phyloP scores from a whole-genome alignment of 2,113 vertebrate species.

The Tiliqua scincoides region DNA sequence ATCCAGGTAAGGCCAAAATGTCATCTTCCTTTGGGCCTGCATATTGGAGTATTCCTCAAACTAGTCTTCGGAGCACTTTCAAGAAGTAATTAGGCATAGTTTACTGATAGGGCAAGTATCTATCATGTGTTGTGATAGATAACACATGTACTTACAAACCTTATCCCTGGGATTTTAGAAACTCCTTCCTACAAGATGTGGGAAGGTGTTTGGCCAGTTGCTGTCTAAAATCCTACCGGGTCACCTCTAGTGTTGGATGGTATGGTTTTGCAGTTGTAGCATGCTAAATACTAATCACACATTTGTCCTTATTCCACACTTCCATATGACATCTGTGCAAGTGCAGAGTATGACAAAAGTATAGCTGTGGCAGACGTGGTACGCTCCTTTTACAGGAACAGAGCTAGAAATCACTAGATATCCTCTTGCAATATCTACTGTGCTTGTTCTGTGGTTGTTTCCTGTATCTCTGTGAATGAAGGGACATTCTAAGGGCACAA shows the following conservation, averaged over 20 bases:
- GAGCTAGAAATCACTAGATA: too few species aligned
- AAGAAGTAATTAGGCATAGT: not conserved
- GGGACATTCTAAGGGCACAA: too few species aligned
- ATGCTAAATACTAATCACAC: not conserved
- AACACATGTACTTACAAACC: not conserved
- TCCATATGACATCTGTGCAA: not conserved
- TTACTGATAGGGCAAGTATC: not conserved
- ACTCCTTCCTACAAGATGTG: not conserved
- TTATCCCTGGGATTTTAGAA: not conserved
- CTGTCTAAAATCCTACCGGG: too few species aligned
- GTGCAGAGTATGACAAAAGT: not conserved
- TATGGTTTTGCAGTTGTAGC: not conserved
- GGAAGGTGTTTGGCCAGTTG: not conserved
- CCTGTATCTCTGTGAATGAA: too few species aligned
- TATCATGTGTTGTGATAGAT: too few species aligned
- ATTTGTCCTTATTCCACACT: not conserved
- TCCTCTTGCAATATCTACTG: too few species aligned
- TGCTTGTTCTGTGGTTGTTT: too few species aligned
- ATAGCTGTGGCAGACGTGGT: too few species aligned
- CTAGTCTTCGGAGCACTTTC: not conserved
- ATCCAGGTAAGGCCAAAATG: slow-evolving; percentile 74
- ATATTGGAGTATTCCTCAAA: not conserved
- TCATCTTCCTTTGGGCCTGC: not conserved
- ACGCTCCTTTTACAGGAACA: too few species aligned
- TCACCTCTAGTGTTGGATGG: not conserved